Conservation (phyloP, 2,888 invertebrate species). For the Hofmannophila pseudospretella region DNA sequence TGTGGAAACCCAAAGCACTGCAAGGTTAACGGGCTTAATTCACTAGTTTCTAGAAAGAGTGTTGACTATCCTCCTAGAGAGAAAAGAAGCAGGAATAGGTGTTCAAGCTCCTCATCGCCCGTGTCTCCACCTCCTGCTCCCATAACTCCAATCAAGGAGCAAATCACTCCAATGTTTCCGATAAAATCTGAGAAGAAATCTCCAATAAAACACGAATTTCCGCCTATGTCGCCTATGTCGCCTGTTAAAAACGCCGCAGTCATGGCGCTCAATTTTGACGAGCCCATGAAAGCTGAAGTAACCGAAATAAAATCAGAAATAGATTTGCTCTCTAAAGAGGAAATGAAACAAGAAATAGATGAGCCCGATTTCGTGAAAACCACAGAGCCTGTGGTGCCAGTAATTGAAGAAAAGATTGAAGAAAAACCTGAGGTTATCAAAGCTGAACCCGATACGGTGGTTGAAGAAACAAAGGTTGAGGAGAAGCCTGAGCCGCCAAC, state of each 20-base stretch:
- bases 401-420: constrained; percentile 30
- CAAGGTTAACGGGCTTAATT: constrained; percentile 61
- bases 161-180: constrained; percentile 31
- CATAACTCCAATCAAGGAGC: constrained; percentile 47
- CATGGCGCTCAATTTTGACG: constrained; percentile 48
- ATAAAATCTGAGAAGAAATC: constrained; percentile 56
- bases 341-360: constrained; percentile 62
- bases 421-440: constrained; percentile 17
- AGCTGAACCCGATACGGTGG: constrained; percentile 19
- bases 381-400: background rate
- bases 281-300: constrained; percentile 46
- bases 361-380: constrained; percentile 53
- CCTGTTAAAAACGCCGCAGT: constrained; percentile 43
- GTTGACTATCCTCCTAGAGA: constrained; percentile 63
- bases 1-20: constrained; percentile 84
- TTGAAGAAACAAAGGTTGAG: constrained; percentile 30
- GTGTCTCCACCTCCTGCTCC: constrained; percentile 51
- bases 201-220: constrained; percentile 57
- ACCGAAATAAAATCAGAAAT: constrained; percentile 52
- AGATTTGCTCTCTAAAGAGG: constrained; percentile 64
- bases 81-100: constrained; percentile 61
- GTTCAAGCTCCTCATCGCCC: constrained; percentile 59
- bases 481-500: constrained; percentile 24
- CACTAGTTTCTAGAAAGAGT: constrained; percentile 50
- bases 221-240: constrained; percentile 44